phyloP scores from a whole-genome alignment of 2,888 invertebrate species.

The Caenorhabditis afra region DNA sequence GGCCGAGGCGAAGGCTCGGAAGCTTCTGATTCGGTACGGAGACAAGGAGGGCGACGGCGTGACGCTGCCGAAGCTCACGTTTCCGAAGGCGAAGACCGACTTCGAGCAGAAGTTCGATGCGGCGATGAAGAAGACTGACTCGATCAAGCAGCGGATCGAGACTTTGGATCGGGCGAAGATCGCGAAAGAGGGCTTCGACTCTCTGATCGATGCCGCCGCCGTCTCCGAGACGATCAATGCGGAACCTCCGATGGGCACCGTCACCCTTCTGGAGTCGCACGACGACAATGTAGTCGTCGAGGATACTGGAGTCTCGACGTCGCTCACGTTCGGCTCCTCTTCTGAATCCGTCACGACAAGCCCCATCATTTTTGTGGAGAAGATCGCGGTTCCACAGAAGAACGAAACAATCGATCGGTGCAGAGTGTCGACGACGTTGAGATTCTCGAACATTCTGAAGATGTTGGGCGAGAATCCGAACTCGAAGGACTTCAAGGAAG shows the following conservation, averaged over 20 bases:
- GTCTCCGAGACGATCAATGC: constrained; percentile 38
- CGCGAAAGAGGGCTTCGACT: constrained; percentile 61
- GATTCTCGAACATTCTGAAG: constrained; percentile 62
- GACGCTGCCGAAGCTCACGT: background rate
- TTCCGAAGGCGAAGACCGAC: constrained; percentile 40
- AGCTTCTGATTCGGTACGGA: constrained; percentile 43
- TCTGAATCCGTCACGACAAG: constrained; percentile 52
- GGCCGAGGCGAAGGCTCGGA: constrained; percentile 50
- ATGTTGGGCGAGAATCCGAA: constrained; percentile 63
- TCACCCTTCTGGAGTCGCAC: constrained; percentile 41
- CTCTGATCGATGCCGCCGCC: constrained; percentile 60
- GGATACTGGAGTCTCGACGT: constrained; percentile 34
- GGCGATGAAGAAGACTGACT: constrained; percentile 64
- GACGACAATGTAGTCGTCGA: constrained; percentile 43
- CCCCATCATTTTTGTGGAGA: constrained; percentile 59
- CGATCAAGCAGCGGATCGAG: constrained; percentile 55
- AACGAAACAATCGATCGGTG: constrained; percentile 27
- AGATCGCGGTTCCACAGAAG: constrained; percentile 41
- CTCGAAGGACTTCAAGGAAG: constrained; percentile 62
- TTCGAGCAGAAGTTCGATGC: constrained; percentile 60
- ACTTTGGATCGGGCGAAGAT: constrained; percentile 50
- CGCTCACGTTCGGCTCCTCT: constrained; percentile 25
- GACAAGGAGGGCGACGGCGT: constrained; percentile 49
- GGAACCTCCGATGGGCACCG: constrained; percentile 59
- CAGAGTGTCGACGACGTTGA: constrained; percentile 47